Evolutionary conservation across 1,140 invertebrate genomes (phyloP), one percentile per base, ranked within the genome.

Genomic region (Meteorus sp.): DNA sequence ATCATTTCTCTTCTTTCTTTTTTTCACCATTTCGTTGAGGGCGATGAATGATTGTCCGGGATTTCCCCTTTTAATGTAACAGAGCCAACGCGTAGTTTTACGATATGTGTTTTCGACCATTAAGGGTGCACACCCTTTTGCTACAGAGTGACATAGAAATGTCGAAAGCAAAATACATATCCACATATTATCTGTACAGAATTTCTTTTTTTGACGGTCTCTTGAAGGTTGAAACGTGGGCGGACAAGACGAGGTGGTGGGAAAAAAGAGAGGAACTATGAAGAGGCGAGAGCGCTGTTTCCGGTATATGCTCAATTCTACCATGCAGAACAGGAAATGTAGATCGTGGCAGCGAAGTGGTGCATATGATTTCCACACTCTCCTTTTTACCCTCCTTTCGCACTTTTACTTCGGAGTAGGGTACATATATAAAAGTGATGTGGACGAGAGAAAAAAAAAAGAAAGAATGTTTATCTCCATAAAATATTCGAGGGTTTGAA

Each of bases 291-390:
- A 65, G 62, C 62, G n/a, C n/a, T 45, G 62, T 63, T 71, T 71
- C 70, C 67, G 69, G 64, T 43, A 45, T 41, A 39, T 45, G 27
- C 53, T 29, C 17, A 39, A 54, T 13, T 31, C 41, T 33, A 15
- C 15, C 37, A 47, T 43, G 35, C 44, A 35, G 47, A 59, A 59
- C 63, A 61, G 71, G 67, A 72, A 72, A 65, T 64, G 70, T 61
- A 67, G 59, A 70, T 70, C 63, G 68, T 60, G 44, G 60, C 56
- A 55, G 62, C 64, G 59, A 69, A 70, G 56, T 66, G 71, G 67
- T 64, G 70, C 70, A 68, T 73, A 64, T 73, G 65, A 70, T 71
- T 70, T 55, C 35, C 22, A 44, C 61, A 50, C 51, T 17, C 58
- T 37, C 53, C 20, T 43, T 17, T 19, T 17, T 9, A 56, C 9